A percentile compares a stretch with the other conserved stretches of the same genome.
These are phyloP conservation scores for Pangasius macronema DNA, from an alignment of 2,797 vertebrate species.

Conservation along the genomic window DNA sequence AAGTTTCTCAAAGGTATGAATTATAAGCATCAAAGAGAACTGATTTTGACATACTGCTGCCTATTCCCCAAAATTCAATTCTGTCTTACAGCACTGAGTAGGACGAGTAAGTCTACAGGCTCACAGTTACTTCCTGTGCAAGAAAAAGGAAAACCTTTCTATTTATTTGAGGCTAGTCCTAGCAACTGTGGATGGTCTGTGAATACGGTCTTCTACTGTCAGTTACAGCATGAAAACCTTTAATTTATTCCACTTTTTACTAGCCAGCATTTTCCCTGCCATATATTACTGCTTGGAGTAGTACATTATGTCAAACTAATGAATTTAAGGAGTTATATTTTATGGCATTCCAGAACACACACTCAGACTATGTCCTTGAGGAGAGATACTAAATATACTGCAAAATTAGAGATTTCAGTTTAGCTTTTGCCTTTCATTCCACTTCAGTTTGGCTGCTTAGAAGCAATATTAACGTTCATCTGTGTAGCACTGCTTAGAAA, in stretches of 20 bases:
- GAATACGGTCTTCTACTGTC: constrained; percentile 68
- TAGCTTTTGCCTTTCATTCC: constrained; percentile 5
- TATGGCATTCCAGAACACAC: constrained; percentile 37
- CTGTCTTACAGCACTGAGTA: background rate
- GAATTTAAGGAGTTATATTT: constrained; percentile 28
- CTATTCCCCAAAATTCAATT: constrained; percentile 14
- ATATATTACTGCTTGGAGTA: constrained; percentile 34
- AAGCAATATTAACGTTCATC: constrained; percentile 4
- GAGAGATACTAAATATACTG: constrained; percentile 34
- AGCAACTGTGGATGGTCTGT: constrained; percentile 64
- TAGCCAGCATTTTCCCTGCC: constrained; percentile 52
- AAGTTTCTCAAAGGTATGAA: background rate
- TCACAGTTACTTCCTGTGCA: constrained; percentile 66
- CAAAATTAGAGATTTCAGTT: constrained; percentile 42
- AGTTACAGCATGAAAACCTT: constrained; percentile 58
- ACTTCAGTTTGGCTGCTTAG: background rate
- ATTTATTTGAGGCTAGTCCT: constrained; percentile 66
- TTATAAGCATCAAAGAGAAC: background rate
- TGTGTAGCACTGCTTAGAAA: background rate
- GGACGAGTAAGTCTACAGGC: constrained; percentile 45
- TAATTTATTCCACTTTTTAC: constrained; percentile 60
- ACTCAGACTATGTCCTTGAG: constrained; percentile 26
- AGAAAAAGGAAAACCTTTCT: constrained; percentile 61
- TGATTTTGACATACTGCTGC: background rate
- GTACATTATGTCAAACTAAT: constrained; percentile 47